phyloP scores from a whole-genome alignment of 1,140 invertebrate species.

The Acromyrmex heyeri region DNA sequence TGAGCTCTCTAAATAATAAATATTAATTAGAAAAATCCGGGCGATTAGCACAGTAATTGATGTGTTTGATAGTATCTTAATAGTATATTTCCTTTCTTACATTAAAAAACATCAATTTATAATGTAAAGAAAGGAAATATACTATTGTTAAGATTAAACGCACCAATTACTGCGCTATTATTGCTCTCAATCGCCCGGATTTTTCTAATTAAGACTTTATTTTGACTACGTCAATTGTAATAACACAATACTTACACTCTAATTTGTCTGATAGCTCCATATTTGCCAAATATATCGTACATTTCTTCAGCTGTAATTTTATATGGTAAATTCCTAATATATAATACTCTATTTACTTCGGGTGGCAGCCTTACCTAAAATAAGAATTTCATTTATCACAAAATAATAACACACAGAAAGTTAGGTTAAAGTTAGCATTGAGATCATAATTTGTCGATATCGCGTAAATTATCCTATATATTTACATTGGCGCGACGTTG shows the following conservation, averaged over 20 bases:
- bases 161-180: too few species aligned
- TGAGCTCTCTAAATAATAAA: too few species aligned
- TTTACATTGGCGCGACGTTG: conserved; percentile 89
- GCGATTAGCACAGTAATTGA: too few species aligned
- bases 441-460: background rate
- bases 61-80: too few species aligned
- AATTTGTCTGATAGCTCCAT: conserved; percentile 99
- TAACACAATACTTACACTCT: conserved; percentile 93
- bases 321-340: conserved; percentile 99
- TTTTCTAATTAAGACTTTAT: background rate
- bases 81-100: too few species aligned
- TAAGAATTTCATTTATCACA: conserved; percentile 55
- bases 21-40: too few species aligned
- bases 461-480: conserved; percentile 56
- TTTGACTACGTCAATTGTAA: background rate
- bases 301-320: conserved; percentile 99
- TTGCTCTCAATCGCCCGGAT: too few species aligned
- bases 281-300: conserved; percentile 99
- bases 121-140: too few species aligned
- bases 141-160: too few species aligned
- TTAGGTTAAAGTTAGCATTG: conserved; percentile 21
- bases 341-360: conserved; percentile 99
- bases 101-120: too few species aligned
- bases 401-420: conserved; percentile 22
- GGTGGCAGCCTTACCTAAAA: conserved; percentile 97